These are phyloP conservation scores for Amblyopsis rosae DNA, from an alignment of 2,113 vertebrate genomes.

Conservation along the genomic window DNA sequence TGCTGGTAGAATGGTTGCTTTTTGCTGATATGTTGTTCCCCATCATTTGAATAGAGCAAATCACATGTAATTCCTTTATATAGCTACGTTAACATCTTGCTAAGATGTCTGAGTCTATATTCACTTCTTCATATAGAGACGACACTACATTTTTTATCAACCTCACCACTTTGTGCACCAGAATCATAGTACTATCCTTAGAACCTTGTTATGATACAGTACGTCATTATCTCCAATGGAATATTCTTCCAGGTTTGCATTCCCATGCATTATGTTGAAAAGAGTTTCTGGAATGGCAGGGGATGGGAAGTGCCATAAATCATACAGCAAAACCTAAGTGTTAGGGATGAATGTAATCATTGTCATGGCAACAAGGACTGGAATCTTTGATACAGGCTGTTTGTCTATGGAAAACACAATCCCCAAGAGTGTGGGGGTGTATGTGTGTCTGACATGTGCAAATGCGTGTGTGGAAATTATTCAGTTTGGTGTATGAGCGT, in stretches of 20 bases:
- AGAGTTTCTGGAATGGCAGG: slow-evolving; percentile 32
- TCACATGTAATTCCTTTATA: too few species aligned
- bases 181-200: slow-evolving; percentile 5
- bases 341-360: slow-evolving; percentile 71
- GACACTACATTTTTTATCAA: not conserved
- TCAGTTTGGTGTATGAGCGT: slow-evolving; percentile 15
- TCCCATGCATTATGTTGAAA: slow-evolving; percentile 46
- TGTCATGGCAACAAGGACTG: slow-evolving; percentile 69
- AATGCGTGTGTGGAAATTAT: slow-evolving; percentile 15
- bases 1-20: too few species aligned
- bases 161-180: slow-evolving; percentile 9
- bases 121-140: too few species aligned
- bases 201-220: slow-evolving; percentile 20
- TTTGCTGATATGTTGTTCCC: too few species aligned
- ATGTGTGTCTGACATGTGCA: slow-evolving; percentile 15
- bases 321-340: slow-evolving; percentile 44
- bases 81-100: not conserved
- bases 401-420: slow-evolving; percentile 59
- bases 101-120: too few species aligned
- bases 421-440: slow-evolving; percentile 30
- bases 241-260: slow-evolving; percentile 43
- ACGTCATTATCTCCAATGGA: slow-evolving; percentile 3
- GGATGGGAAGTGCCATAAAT: slow-evolving; percentile 31
- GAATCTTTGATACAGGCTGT: slow-evolving; percentile 66
- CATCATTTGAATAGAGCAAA: too few species aligned